Conservation (phyloP, 2,888 invertebrate species). For the Phoenoteleia sp. region DNA sequence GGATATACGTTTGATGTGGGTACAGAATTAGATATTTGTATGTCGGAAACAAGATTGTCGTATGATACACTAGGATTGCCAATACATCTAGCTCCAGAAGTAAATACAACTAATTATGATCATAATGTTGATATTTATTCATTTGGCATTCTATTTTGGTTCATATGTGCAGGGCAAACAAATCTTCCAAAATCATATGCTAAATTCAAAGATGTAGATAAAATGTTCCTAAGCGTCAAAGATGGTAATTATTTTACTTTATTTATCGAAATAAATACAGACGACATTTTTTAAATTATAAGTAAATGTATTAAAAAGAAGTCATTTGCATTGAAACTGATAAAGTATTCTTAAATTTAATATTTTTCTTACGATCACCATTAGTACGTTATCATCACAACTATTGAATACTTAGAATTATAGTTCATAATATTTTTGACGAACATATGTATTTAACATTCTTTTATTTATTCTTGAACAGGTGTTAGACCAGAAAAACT, state of each 20-base stretch:
- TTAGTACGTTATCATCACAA: no score
- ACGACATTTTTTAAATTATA: no score
- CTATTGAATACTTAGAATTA: no score
- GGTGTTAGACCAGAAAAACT: slow-evolving; percentile 94
- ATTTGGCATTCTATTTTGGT: slow-evolving; percentile 49
- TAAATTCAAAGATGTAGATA: neutral
- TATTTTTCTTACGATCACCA: no score
- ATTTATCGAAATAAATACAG: no score
- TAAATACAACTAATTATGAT: neutral
- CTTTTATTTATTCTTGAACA: slow-evolving; percentile 84
- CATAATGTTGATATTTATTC: slow-evolving; percentile 11
- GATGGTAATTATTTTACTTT: no score
- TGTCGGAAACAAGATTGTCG: neutral
- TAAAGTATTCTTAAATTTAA: no score
- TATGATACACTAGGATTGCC: neutral
- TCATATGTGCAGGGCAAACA: slow-evolving; percentile 1
- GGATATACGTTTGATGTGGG: neutral
- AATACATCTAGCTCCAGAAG: slow-evolving; percentile 25
- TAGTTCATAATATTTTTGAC: no score
- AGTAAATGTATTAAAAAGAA: no score
- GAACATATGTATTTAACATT: no score
- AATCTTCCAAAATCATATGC: slow-evolving; percentile 4
- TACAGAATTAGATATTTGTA: neutral
- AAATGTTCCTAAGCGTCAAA: no score
- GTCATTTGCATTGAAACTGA: no score